Conservation (phyloP, 2,888 invertebrate genomes). For the Ptilodon capucinus region DNA sequence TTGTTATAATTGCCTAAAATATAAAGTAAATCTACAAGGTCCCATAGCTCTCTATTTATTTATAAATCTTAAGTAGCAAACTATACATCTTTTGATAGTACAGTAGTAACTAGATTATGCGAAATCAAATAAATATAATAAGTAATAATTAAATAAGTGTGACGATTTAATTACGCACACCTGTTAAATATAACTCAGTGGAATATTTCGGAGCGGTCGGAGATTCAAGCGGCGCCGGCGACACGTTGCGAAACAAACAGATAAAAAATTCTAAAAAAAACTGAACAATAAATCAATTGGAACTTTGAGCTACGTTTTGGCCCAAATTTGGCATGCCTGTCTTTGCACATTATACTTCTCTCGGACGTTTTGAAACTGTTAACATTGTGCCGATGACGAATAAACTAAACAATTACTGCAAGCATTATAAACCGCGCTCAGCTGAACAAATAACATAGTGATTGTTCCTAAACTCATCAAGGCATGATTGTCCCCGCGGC, state of each 20-base stretch:
- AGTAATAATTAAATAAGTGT: neutral
- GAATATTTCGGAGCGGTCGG: neutral
- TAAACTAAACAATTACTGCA: conserved; percentile 5
- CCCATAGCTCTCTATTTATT: too few relatives aligned
- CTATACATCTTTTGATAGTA: conserved; percentile 20
- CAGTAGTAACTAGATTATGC: too few relatives aligned
- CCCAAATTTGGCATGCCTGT: neutral
- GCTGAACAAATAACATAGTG: conserved; percentile 8
- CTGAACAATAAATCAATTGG: neutral
- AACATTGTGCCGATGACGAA: conserved; percentile 1
- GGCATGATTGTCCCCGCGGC: conserved; percentile 8
- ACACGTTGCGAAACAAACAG: neutral
- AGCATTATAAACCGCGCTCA: conserved; percentile 3
- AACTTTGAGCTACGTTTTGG: neutral
- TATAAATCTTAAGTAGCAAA: conserved; percentile 15
- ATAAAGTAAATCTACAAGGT: too few relatives aligned
- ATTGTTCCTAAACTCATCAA: conserved; percentile 19
- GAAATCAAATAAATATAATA: too few relatives aligned
- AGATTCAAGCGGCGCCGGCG: neutral
- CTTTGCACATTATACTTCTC: neutral
- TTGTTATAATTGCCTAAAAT: too few relatives aligned
- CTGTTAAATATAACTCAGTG: neutral
- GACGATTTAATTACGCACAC: neutral
- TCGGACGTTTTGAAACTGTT: neutral
- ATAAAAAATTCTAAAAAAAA: neutral